phyloP scores from a whole-genome alignment of 2,113 vertebrate genomes.

The Xyliphius kryptos region DNA sequence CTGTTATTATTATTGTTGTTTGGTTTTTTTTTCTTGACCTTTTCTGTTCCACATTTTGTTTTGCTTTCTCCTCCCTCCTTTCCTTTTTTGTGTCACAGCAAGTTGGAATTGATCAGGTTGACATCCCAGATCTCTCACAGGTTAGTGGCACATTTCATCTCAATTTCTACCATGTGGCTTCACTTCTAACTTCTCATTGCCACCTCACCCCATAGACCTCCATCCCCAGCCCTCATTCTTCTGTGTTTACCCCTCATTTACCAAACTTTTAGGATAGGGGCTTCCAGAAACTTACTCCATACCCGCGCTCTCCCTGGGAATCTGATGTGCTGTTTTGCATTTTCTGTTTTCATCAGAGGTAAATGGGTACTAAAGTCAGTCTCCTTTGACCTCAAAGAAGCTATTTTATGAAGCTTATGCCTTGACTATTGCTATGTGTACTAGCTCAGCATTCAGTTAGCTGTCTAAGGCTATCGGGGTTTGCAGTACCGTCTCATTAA shows the following conservation, averaged over 20 bases:
- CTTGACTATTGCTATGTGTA: slow-evolving; percentile 37
- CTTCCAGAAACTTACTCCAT: slow-evolving; percentile 45
- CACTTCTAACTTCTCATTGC: slow-evolving; percentile 40
- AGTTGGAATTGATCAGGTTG: slow-evolving; percentile 77
- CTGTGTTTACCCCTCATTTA: slow-evolving; percentile 34
- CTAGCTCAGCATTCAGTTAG: slow-evolving; percentile 26
- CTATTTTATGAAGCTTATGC: slow-evolving; percentile 39
- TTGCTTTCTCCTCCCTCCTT: slow-evolving; percentile 44
- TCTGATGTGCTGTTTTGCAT: slow-evolving; percentile 48
- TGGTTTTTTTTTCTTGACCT: neutral
- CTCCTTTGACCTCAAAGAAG: slow-evolving; percentile 37
- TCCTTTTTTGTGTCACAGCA: slow-evolving; percentile 68
- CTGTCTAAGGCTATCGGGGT: slow-evolving; percentile 35
- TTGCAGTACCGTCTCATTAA: slow-evolving; percentile 26
- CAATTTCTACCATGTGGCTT: slow-evolving; percentile 50
- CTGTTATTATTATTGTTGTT: slow-evolving; percentile 31
- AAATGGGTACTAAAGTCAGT: slow-evolving; percentile 44
- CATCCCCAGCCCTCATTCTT: slow-evolving; percentile 34
- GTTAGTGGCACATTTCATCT: slow-evolving; percentile 66
- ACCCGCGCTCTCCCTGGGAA: slow-evolving; percentile 40
- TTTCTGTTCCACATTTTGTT: slow-evolving; percentile 42
- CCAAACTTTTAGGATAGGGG: slow-evolving; percentile 45
- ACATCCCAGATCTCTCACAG: slow-evolving; percentile 79
- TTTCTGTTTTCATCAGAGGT: slow-evolving; percentile 47
- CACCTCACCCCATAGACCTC: slow-evolving; percentile 45